phyloP scores from a whole-genome alignment of 2,797 vertebrate species.

The Pagetopsis macropterus region DNA sequence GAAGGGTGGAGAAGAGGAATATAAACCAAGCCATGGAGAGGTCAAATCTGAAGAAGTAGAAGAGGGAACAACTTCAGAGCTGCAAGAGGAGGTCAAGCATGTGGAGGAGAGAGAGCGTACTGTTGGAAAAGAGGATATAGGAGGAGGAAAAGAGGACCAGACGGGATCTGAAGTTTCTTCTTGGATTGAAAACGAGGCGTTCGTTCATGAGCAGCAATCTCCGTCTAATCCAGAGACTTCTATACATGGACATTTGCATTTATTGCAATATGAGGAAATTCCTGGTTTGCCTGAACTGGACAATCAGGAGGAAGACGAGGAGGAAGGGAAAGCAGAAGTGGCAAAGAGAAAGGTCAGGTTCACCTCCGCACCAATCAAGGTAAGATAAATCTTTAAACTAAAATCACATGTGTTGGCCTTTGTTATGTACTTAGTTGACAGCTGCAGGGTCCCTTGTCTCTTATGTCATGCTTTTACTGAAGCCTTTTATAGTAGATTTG shows the following conservation, averaged over 20 bases:
- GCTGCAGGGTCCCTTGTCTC: conserved; percentile 7
- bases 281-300: conserved; percentile 86
- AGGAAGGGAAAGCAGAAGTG: conserved; percentile 59
- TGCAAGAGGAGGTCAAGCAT: conserved; percentile 28
- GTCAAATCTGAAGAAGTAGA: conserved; percentile 5
- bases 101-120: conserved; percentile 13
- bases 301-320: conserved; percentile 79
- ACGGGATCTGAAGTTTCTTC: conserved; percentile 58
- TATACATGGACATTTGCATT: conserved; percentile 18
- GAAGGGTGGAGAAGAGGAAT: conserved; percentile 17
- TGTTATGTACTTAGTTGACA: not conserved
- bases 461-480: not conserved
- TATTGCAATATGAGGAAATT: conserved; percentile 83
- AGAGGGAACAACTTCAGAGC: conserved; percentile 22
- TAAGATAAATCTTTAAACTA: conserved; percentile 48
- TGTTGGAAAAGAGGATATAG: conserved; percentile 29
- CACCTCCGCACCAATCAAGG: conserved; percentile 90
- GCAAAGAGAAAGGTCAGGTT: conserved; percentile 85
- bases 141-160: conserved; percentile 64
- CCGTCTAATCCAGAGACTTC: conserved; percentile 59
- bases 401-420: not conserved
- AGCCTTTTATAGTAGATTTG: conserved; percentile 21
- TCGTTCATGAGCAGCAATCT: conserved; percentile 80
- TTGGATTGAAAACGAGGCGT: conserved; percentile 87
- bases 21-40: conserved; percentile 20